These are phyloP conservation scores for Cyclophora albipunctata DNA, from an alignment of 2,888 invertebrate genomes.

Conservation along the genomic window DNA sequence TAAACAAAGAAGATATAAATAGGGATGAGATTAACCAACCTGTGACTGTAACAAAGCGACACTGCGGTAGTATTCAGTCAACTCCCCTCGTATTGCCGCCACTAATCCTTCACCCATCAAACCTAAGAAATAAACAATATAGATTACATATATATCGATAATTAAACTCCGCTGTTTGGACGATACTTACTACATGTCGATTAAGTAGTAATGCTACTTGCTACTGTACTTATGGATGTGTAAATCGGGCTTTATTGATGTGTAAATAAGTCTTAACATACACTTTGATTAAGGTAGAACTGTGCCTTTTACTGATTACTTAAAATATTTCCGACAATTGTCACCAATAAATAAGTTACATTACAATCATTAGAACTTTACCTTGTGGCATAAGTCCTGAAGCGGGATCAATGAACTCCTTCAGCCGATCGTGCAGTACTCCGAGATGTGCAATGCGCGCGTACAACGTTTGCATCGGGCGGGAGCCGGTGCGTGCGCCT, in stretches of 20 bases:
- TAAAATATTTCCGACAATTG: too few relatives aligned
- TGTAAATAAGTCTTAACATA: too few relatives aligned
- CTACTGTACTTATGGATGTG: too few relatives aligned
- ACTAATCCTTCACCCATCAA: constrained; percentile 90
- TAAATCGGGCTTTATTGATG: too few relatives aligned
- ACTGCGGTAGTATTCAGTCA: constrained; percentile 91
- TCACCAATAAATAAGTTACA: too few relatives aligned
- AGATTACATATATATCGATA: neutral
- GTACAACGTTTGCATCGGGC: constrained; percentile 78
- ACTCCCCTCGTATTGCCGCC: constrained; percentile 86
- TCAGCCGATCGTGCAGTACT: constrained; percentile 87
- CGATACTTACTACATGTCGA: too few relatives aligned
- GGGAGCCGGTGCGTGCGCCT: constrained; percentile 54
- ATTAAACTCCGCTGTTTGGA: too few relatives aligned
- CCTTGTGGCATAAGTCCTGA: constrained; percentile 78
- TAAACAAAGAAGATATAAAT: neutral
- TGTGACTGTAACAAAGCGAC: constrained; percentile 91
- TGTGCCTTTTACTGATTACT: too few relatives aligned
- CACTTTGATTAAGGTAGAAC: too few relatives aligned
- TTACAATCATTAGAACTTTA: constrained; percentile 11
- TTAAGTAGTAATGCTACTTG: too few relatives aligned
- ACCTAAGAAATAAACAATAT: constrained; percentile 60
- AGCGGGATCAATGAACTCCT: constrained; percentile 84
- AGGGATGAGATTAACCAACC: constrained; percentile 60
- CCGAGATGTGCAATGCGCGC: constrained; percentile 90